Evolutionary conservation across 1,140 invertebrate species (phyloP), one percentile per base, ranked within the genome.

Genomic region (Portunus trituberculatus): DNA sequence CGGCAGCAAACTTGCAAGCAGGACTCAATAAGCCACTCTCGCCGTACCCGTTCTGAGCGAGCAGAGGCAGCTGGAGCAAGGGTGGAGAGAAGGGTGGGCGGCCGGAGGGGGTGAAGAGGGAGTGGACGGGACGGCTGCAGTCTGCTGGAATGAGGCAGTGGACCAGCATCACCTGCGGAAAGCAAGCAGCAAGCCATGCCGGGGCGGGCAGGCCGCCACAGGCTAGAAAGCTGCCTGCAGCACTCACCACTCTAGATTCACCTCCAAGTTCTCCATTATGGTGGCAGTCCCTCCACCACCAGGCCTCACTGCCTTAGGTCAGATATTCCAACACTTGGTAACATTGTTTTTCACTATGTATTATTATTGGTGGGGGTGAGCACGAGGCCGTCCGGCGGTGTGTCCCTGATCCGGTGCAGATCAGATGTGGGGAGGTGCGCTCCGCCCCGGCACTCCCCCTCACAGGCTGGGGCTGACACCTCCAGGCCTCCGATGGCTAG

Each of bases 91-190:
- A 7, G 67, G n/a, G 16, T 12, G 67, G 67, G 16, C 20, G 67
- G 20, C 67, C 20, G 67, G 25, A 7, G 67, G 67, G 67, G 67
- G 67, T 7, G 67, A 76, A n/a, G 4, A 76, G 67, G 67, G 67
- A 76, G 67, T 76, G 67, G 67, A 76, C 67, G 67, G 67, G 67
- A 76, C 67, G 67, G 67, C 67, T 76, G 67, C 67, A 25, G 67
- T 76, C 67, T 76, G 67, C 67, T 76, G 67, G 67, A 76, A n/a
- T 76, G 12, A 76, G n/a, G 20, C 6, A 76, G 25, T 76, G 67
- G 67, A 76, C 67, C 67, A 76, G 16, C 67, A 76, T 76, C 67
- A 76, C 67, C 67, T 76, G 67, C 67, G 25, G 67, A 25, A n/a
- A n/a, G 52, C 52, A 59, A 59, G 20, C 25, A 25, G 67, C 67